phyloP scores from a whole-genome alignment of 2,797 vertebrate species.

The Morelia viridis region DNA sequence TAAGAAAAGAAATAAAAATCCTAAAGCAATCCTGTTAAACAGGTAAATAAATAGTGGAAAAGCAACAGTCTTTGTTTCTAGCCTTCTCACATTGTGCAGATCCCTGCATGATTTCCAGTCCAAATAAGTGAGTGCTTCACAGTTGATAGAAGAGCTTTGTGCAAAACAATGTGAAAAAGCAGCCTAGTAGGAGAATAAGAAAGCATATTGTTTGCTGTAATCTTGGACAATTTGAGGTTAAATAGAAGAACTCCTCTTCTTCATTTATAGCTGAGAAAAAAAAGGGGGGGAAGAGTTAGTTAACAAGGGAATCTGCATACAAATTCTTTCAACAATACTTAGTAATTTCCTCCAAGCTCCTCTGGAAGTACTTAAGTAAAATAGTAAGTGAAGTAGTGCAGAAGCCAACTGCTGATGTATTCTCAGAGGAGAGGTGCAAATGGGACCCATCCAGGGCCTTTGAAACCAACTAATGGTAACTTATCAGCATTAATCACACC shows the following conservation, averaged over 20 bases:
- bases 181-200: constrained; percentile 38
- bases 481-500: constrained; percentile 64
- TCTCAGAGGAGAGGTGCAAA: constrained; percentile 51
- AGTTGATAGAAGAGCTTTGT: constrained; percentile 17
- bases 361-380: constrained; percentile 58
- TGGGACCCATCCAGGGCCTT: constrained; percentile 47
- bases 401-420: constrained; percentile 56
- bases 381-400: constrained; percentile 48
- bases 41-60: background rate
- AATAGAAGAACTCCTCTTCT: constrained; percentile 64
- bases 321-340: constrained; percentile 40
- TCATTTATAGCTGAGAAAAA: constrained; percentile 72
- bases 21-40: constrained; percentile 7
- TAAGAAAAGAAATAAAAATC: background rate
- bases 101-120: background rate
- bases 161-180: constrained; percentile 24
- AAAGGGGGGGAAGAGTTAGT: background rate
- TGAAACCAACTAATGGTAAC: constrained; percentile 58
- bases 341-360: constrained; percentile 36
- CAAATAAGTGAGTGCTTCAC: background rate
- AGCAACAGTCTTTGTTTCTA: background rate
- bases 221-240: constrained; percentile 64
- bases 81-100: background rate
- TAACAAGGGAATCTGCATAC: constrained; percentile 22
- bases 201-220: constrained; percentile 18